phyloP scores from a whole-genome alignment of 2,888 invertebrate genomes.

The Gryllus longicercus region DNA sequence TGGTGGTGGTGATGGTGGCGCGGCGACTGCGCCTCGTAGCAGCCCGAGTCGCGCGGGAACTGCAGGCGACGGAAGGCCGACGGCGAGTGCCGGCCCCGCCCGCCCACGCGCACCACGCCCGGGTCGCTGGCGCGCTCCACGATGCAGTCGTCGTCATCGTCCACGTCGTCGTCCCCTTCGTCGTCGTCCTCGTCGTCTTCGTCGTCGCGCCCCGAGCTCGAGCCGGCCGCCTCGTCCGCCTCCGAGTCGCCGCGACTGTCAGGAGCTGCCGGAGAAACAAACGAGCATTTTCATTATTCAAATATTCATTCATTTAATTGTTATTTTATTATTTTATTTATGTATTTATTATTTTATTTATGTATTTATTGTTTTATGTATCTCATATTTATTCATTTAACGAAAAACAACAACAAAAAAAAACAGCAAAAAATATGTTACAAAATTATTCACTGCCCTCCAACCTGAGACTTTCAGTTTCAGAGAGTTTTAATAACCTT shows the following conservation, averaged over 20 bases:
- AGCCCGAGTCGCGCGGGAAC: constrained; percentile 78
- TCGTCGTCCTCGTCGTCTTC: constrained; percentile 49
- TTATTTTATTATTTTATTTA: no score
- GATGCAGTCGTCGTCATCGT: constrained; percentile 21
- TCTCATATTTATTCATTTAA: no score
- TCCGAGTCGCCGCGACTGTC: constrained; percentile 57
- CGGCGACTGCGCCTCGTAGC: constrained; percentile 59
- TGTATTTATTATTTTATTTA: no score
- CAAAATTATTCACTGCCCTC: no score
- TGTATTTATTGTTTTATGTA: no score
- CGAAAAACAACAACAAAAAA: no score
- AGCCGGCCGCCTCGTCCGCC: constrained; percentile 67
- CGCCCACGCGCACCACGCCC: constrained; percentile 1
- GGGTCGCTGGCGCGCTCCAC: constrained; percentile 22
- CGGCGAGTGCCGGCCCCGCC: constrained; percentile 20
- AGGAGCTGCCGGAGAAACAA: constrained; percentile 47
- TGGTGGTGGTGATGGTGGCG: constrained; percentile 23
- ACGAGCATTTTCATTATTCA: neutral
- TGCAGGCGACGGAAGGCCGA: constrained; percentile 68
- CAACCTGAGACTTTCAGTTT: no score
- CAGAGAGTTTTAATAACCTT: no score
- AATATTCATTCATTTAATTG: neutral
- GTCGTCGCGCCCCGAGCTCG: constrained; percentile 53
- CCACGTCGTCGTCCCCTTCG: constrained; percentile 22
- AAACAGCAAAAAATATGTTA: no score